A percentile compares a stretch with the other conserved stretches of the same genome.
phyloP scores from a whole-genome alignment of 1,140 invertebrate species.

The Ceratosolen fusciceps region DNA sequence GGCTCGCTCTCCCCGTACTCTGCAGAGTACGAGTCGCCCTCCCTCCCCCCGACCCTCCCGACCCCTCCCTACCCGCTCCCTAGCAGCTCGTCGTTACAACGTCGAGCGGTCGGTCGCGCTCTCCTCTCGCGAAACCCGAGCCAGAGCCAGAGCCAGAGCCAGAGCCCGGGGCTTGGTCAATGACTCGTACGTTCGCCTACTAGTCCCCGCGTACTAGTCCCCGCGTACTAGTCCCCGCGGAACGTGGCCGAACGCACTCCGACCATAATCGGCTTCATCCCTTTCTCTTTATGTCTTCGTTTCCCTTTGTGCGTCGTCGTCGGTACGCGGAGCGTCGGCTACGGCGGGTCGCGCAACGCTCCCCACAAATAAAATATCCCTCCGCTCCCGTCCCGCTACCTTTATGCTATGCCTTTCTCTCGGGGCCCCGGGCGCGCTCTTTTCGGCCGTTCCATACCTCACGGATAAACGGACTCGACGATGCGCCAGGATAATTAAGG shows the following conservation, averaged over 20 bases:
- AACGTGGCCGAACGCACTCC: too few relatives aligned
- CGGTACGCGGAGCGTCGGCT: background rate
- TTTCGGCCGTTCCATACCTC: background rate
- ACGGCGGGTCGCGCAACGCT: too few relatives aligned
- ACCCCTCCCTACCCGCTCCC: too few relatives aligned
- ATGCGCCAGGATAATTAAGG: too few relatives aligned
- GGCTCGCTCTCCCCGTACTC: background rate
- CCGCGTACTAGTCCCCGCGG: too few relatives aligned
- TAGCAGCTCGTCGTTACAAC: background rate
- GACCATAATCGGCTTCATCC: conserved; percentile 6
- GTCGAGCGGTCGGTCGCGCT: background rate
- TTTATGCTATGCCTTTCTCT: background rate
- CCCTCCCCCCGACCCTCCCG: too few relatives aligned
- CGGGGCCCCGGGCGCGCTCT: background rate
- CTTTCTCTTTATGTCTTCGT: conserved; percentile 15
- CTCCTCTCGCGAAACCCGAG: too few relatives aligned
- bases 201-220: background rate
- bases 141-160: too few relatives aligned
- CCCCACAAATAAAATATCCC: background rate
- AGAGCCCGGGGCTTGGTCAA: background rate
- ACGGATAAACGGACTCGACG: background rate
- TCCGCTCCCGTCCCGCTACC: too few relatives aligned
- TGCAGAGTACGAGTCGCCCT: too few relatives aligned
- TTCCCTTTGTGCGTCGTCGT: background rate
- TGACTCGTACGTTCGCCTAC: background rate